phyloP scores from a whole-genome alignment of 1,140 invertebrate genomes.

The Drosophila nigromelanica region DNA sequence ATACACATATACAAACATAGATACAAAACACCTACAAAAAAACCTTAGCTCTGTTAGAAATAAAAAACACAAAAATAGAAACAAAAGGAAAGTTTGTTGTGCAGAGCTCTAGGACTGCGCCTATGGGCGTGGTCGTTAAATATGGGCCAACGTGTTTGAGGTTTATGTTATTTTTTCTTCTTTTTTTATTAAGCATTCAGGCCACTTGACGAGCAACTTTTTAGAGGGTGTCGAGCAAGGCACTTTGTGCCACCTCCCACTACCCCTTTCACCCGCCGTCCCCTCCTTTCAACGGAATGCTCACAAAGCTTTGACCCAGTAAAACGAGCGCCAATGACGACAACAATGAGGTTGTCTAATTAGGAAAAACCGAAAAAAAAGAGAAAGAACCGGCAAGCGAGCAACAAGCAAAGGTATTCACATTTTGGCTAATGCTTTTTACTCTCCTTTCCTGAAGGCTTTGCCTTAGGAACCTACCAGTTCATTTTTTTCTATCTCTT shows the following conservation, averaged over 20 bases:
- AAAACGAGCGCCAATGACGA: constrained; percentile 42
- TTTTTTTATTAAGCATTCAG: constrained; percentile 17
- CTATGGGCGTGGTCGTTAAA: constrained; percentile 59
- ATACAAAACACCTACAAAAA: constrained; percentile 33
- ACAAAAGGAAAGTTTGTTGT: constrained; percentile 48
- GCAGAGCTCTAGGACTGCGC: constrained; percentile 35
- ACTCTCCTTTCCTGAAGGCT: constrained; percentile 8
- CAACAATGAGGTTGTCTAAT: constrained; percentile 72
- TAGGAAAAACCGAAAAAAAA: constrained; percentile 49
- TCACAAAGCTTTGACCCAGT: constrained; percentile 60
- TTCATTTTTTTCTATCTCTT: constrained; percentile 1
- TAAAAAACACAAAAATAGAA: constrained; percentile 19
- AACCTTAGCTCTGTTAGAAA: constrained; percentile 43
- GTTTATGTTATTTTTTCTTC: constrained; percentile 40
- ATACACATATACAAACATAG: constrained; percentile 18
- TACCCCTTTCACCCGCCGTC: constrained; percentile 8
- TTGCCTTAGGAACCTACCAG: constrained; percentile 64
- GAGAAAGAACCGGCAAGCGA: constrained; percentile 40
- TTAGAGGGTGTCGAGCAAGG: constrained; percentile 53
- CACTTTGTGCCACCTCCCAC: constrained; percentile 22
- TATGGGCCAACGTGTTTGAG: constrained; percentile 75
- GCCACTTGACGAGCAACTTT: constrained; percentile 70
- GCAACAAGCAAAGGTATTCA: constrained; percentile 66
- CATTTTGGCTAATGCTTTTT: constrained; percentile 51
- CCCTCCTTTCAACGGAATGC: constrained; percentile 43